Percentiles rank a stretch among this genome's conserved stretches.
Evolutionary conservation across 2,888 invertebrate genomes (phyloP).

Genomic region (Sabellastarte sp.): DNA sequence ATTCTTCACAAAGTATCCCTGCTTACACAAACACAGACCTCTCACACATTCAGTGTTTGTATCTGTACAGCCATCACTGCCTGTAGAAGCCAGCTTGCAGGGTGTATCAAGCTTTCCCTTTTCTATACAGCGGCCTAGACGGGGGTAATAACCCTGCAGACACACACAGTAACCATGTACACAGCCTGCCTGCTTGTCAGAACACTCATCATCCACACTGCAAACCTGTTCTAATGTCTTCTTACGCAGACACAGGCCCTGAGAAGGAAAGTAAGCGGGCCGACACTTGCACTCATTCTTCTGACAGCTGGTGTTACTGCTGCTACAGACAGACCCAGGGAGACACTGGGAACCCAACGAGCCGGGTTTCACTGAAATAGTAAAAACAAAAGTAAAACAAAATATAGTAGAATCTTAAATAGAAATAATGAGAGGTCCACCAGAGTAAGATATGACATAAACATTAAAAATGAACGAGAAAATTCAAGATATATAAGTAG

Average conservation of each 20-base stretch:
- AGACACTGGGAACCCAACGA: neutral
- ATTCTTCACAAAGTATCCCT: conserved; percentile 25
- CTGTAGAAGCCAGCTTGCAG: neutral
- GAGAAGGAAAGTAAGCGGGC: neutral
- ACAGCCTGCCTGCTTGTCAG: conserved; percentile 18
- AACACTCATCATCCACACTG: conserved; percentile 14
- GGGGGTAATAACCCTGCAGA: conserved; percentile 8
- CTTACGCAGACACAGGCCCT: conserved; percentile 12
- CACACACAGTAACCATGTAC: conserved; percentile 15
- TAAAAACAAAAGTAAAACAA: neutral
- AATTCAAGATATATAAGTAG: too few species aligned
- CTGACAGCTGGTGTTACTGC: conserved; percentile 7
- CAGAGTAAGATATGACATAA: too few species aligned
- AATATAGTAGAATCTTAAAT: too few species aligned
- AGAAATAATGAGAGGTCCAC: too few species aligned
- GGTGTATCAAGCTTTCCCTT: neutral
- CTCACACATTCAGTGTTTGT: conserved; percentile 23
- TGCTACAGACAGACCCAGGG: neutral
- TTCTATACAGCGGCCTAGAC: conserved; percentile 18
- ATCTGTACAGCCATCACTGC: conserved; percentile 15
- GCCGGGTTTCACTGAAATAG: neutral
- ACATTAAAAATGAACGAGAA: too few species aligned
- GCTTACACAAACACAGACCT: conserved; percentile 20
- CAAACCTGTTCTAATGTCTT: conserved; percentile 17
- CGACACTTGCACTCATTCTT: conserved; percentile 6